Evolutionary conservation across 2,888 invertebrate species (phyloP), one percentile per base, ranked within the genome.

Genomic region (Dugesia japonica): DNA sequence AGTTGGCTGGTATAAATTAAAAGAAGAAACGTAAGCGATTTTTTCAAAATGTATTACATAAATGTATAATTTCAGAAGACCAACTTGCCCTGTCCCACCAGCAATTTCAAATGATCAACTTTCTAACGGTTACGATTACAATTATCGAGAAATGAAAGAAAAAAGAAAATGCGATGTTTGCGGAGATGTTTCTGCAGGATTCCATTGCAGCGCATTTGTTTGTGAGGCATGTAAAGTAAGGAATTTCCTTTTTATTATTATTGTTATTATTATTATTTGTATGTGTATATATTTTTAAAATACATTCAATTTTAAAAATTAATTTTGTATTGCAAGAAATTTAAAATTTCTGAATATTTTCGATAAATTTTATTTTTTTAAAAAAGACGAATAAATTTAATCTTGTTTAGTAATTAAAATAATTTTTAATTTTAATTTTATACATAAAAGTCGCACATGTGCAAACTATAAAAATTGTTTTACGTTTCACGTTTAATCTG

Each of bases 191-290:
- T 82, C 83, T 0, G 82, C 82, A 0, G 83, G 83, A 0, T 82
- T 82, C 75, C 83, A 83, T 72, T 83, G 82, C 79, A 82, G 82
- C 0, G 83, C 82, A 0, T 82, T 82, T 76, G 82, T 82, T 0
- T 83, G 83, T 75, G 83, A 82, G 76, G 83, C 82, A 0, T 83
- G 83, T 77, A 83, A 83, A 81, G 77, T 77, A 77, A 76, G 56
- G n/a, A n/a, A n/a, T n/a, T n/a, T n/a, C n/a, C n/a, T 56, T 56
- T n/a, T 20, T 56, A 56, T 56, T 4, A 20, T 56, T 20, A 56
- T 13, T 56, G 17, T 7, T 31, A 31, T 7, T 31, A 31, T 7
- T 31, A 31, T 7, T 31, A 31, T 7, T 31, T 7, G 13, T 31
- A n/a, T n/a, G n/a, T n/a, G n/a, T n/a, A n/a, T n/a, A n/a, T n/a